phyloP scores from a whole-genome alignment of 2,113 vertebrate genomes.

The Brienomyrus brachyistius region DNA sequence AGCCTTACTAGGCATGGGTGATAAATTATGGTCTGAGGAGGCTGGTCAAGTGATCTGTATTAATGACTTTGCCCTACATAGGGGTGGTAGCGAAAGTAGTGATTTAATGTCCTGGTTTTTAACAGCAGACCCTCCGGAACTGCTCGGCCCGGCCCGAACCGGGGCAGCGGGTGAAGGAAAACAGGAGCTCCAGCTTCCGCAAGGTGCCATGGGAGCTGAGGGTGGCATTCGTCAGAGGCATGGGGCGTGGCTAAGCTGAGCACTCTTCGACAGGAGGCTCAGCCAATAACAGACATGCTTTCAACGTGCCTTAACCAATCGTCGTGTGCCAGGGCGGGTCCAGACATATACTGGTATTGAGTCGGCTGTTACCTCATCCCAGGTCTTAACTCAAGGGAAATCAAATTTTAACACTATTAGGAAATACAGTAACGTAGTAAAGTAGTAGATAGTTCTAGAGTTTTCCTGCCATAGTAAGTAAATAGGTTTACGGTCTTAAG shows the following conservation, averaged over 20 bases:
- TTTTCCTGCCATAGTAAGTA: neutral
- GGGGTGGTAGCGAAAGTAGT: neutral
- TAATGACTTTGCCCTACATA: neutral
- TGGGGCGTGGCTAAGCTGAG: slow-evolving; percentile 33
- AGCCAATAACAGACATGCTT: neutral
- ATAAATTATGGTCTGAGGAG: neutral
- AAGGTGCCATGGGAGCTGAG: neutral
- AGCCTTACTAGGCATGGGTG: neutral
- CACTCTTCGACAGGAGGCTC: neutral
- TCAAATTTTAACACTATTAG: neutral
- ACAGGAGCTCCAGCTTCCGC: slow-evolving; percentile 3
- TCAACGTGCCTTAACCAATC: slow-evolving; percentile 13
- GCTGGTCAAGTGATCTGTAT: neutral
- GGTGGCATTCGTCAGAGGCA: slow-evolving; percentile 31
- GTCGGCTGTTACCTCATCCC: neutral
- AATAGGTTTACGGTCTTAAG: neutral
- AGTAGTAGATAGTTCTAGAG: neutral
- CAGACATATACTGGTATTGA: neutral
- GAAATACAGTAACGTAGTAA: neutral
- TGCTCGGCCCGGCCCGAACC: slow-evolving; percentile 13
- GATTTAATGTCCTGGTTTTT: neutral
- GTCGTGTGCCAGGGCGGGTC: neutral
- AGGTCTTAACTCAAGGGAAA: neutral
- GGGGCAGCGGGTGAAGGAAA: slow-evolving; percentile 6
- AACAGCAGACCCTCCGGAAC: slow-evolving; percentile 17